Percentiles rank a stretch among this genome's conserved stretches.
These are phyloP conservation scores for Pithys albifrons DNA, from an alignment of 2,113 vertebrate genomes.

Conservation along the genomic window DNA sequence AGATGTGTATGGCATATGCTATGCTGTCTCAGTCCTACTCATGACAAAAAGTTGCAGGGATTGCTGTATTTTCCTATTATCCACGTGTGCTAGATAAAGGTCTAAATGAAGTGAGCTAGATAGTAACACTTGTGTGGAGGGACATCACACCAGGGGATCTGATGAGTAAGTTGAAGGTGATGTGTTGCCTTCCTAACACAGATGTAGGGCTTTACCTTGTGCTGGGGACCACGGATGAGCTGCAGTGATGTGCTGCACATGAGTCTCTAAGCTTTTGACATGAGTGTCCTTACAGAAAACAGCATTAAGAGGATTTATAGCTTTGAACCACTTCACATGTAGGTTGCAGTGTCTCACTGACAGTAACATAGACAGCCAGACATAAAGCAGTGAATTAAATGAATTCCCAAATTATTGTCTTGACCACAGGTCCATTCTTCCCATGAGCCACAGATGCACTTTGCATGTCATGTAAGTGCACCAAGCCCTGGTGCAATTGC, in stretches of 20 bases:
- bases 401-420: neutral
- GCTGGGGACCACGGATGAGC: neutral
- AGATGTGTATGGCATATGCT: neutral
- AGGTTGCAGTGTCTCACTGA: accelerated
- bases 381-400: neutral
- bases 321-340: neutral
- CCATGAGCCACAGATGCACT: accelerated
- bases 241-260: neutral
- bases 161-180: neutral
- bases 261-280: neutral
- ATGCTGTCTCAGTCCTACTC: neutral
- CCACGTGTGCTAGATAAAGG: neutral
- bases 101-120: neutral
- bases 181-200: neutral
- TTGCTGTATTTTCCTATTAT: accelerated
- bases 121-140: neutral
- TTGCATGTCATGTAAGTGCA: accelerated
- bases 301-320: neutral
- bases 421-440: neutral
- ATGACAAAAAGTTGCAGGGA: neutral
- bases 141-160: too few relatives aligned
- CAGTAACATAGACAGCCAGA: neutral
- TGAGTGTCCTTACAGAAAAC: neutral
- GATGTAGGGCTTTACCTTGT: neutral
- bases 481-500: neutral